Conservation (phyloP, 2,888 invertebrate genomes). For the Cosmorhoe ocellata region DNA sequence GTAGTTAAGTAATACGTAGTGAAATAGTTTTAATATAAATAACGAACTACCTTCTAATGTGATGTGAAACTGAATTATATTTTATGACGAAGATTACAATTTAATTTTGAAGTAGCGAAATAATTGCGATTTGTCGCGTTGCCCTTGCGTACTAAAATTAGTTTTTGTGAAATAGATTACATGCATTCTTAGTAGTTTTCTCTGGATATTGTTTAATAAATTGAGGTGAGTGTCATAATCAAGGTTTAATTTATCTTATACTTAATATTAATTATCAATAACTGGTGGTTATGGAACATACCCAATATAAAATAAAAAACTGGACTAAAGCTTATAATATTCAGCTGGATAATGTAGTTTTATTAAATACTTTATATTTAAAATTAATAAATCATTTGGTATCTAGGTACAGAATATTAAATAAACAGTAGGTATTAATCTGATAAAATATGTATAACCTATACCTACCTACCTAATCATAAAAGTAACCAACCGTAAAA, state of each 20-base stretch:
- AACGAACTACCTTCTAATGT: slow-evolving; percentile 48
- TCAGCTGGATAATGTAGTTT: too few species aligned
- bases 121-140: slow-evolving; percentile 40
- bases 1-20: slow-evolving; percentile 45
- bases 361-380: too few species aligned
- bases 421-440: too few species aligned
- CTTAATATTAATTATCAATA: too few species aligned
- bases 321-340: too few species aligned
- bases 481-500: too few species aligned
- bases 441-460: too few species aligned
- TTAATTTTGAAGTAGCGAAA: slow-evolving; percentile 26
- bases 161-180: slow-evolving; percentile 54
- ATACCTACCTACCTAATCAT: too few species aligned
- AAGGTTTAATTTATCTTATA: neutral
- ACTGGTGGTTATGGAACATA: too few species aligned
- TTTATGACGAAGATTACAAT: slow-evolving; percentile 35
- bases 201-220: slow-evolving; percentile 41
- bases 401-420: too few species aligned
- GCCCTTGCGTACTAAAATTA: slow-evolving; percentile 57
- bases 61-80: slow-evolving; percentile 51
- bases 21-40: slow-evolving; percentile 34
- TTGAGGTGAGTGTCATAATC: slow-evolving; percentile 51
- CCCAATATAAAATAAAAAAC: too few species aligned
- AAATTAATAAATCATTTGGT: too few species aligned
- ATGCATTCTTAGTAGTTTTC: slow-evolving; percentile 56